These are phyloP conservation scores for Abramis brama DNA, from an alignment of 2,113 vertebrate genomes.

Conservation along the genomic window DNA sequence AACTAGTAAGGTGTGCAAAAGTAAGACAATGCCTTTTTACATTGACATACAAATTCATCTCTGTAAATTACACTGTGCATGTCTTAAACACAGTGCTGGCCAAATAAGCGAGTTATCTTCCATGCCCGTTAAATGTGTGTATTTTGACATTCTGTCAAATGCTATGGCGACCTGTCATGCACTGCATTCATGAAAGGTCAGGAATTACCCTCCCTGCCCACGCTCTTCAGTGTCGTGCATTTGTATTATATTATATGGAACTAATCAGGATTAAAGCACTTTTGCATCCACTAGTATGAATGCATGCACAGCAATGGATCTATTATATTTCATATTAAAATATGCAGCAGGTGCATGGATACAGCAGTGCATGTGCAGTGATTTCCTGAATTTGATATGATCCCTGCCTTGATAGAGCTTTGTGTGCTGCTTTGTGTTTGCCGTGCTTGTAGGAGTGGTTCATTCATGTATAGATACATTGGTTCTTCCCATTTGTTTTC, in stretches of 20 bases:
- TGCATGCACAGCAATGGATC: not conserved
- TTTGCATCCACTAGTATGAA: constrained; percentile 6
- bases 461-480: not conserved
- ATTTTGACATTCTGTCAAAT: not conserved
- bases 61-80: not conserved
- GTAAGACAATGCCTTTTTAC: not conserved
- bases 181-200: constrained; percentile 6
- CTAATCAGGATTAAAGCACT: constrained; percentile 34
- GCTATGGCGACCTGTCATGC: constrained; percentile 1
- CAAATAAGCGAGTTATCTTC: constrained; percentile 1
- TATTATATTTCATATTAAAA: constrained; percentile 13
- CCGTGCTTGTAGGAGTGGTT: constrained; percentile 32
- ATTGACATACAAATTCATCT: not conserved
- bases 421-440: constrained; percentile 36
- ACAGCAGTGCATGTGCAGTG: not conserved
- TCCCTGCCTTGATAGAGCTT: not conserved
- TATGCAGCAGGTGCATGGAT: constrained; percentile 53
- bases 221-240: constrained; percentile 44
- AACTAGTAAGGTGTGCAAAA: not conserved
- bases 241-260: constrained; percentile 45
- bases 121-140: not conserved
- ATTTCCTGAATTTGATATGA: constrained; percentile 23
- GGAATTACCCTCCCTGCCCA: not conserved
- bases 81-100: not conserved
- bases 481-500: not conserved